Evolutionary conservation across 2,113 vertebrate species (phyloP), one percentile per base, ranked within the genome.

Genomic region (Spilogale gracilis): DNA sequence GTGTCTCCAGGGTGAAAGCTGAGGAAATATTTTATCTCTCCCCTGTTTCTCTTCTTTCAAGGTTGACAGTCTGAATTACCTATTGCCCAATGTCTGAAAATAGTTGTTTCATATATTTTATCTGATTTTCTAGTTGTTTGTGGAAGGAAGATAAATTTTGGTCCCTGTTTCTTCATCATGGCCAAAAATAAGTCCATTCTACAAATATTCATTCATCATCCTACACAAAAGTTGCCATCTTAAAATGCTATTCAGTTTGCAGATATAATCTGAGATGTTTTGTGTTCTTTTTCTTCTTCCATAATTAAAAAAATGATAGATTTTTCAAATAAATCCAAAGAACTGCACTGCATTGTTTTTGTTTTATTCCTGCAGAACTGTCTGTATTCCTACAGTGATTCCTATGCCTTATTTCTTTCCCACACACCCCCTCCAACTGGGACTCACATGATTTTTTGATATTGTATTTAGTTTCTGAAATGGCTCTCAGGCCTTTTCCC

Each of bases 191-290:
- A 90, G 17, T 79, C 61, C 43, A n/a, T 50, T 25, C 71, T 60
- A 50, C 56, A 93, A 25, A 61, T 63, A 92, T n/a, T 80, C 82
- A 81, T 69, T 96, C 17, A 74, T 86, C 32, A 74, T 79, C 85
- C 69, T 95, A 73, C 27, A 67, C 14, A 88, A 89, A 79, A 5
- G 1, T 88, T 90, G 25, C 32, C 52, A 52, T 76, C 23, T 71
- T 81, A 91, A 73, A 61, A 83, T 74, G 30, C 18, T 79, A 13
- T 71, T 95, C 30, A 45, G 2, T 95, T 95, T 85, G 43, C 93
- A 88, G n/a, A 45, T 88, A 1, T 60, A 73, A 18, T 61, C 25
- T 78, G 54, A 91, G 5, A 82, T 71, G n/a, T 61, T 93, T 78
- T 86, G 9, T 86, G n/a, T 60, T 69, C 45, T 93, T 93, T 90